Base-by-base conservation (phyloP, 2,113 vertebrate species). In the Odobenus rosmarus region DNA sequence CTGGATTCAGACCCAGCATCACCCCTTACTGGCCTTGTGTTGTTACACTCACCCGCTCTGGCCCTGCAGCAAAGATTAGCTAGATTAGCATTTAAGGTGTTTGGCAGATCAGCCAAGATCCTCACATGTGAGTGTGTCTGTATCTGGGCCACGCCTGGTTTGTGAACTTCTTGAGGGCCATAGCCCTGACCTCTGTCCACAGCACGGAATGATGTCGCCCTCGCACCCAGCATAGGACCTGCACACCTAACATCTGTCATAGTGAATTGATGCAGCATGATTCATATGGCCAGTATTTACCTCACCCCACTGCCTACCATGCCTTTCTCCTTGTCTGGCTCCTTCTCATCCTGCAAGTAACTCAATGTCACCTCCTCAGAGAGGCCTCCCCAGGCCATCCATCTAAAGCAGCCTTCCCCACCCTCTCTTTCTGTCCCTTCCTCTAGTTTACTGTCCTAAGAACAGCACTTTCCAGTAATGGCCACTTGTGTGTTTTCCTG, bases 51-150 rank as follows among this genome's bases (percentile, higher is more conserved):
- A n/a, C 11, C 10, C 10, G 23, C 74, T 69, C 9, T 36, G 61
- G 9, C 61, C 7, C 15, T n/a, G 71, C 23, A 74, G 12, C 39
- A 14, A 74, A 49, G 39, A 59, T 23, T 24, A 57, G 1, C 31
- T 19, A 3, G 2, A 1, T 21, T 2, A 51, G n/a, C 8, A 14
- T 0, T 23, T 3, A 1, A 0, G 2, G 5, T 13, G 0, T 33
- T 69, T 69, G 67, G 5, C 36, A 59, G 82, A 8, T 11, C 6
- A 39, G 15, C 87, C 59, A 57, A 51, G 15, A 81, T 39, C 14
- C 2, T 5, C 31, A n/a, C 23, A 19, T 0, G 0, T 26, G 21
- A 13, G 7, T 51, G 10, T 14, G n/a, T 86, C 64, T 28, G 0
- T 7, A 24, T 71, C 49, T 53, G 46, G 28, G 42, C 39, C 21